Evolutionary conservation across 1,140 invertebrate species (phyloP).

Genomic region (Apocrypta bakeri): DNA sequence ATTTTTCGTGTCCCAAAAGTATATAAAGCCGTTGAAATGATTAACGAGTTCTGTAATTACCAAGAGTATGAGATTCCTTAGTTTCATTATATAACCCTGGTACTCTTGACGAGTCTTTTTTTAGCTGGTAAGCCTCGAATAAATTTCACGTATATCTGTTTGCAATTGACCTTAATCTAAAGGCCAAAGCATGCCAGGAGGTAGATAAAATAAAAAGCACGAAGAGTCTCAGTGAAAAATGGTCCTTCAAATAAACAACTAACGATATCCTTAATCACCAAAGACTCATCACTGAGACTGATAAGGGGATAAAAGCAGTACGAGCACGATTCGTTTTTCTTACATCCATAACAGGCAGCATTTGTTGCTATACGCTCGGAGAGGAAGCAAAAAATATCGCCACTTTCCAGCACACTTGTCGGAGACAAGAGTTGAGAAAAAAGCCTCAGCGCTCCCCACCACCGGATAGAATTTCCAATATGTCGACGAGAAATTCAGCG

Average conservation of each 20-base stretch:
- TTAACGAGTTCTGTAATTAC: neutral
- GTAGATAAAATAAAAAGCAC: neutral
- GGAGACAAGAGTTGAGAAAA: neutral
- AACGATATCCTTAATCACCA: neutral
- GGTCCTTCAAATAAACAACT: neutral
- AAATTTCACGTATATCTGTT: no score
- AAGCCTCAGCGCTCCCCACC: neutral
- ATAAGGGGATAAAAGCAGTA: conserved; percentile 1
- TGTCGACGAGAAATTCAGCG: conserved; percentile 44
- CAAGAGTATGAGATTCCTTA: neutral
- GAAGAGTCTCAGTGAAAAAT: neutral
- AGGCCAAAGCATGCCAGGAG: no score
- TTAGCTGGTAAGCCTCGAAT: neutral
- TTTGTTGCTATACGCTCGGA: conserved; percentile 5
- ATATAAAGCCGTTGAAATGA: neutral
- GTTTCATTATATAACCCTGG: neutral
- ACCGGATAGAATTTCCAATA: conserved; percentile 40
- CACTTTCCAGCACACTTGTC: conserved; percentile 41
- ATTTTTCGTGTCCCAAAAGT: neutral
- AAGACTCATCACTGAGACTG: neutral
- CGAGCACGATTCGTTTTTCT: conserved; percentile 7
- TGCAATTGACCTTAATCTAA: no score
- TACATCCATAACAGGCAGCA: conserved; percentile 11
- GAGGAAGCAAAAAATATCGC: conserved; percentile 18
- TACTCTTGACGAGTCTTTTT: neutral